Conservation (phyloP, 2,797 vertebrate genomes). For the Oreonectes daqikongensis region DNA sequence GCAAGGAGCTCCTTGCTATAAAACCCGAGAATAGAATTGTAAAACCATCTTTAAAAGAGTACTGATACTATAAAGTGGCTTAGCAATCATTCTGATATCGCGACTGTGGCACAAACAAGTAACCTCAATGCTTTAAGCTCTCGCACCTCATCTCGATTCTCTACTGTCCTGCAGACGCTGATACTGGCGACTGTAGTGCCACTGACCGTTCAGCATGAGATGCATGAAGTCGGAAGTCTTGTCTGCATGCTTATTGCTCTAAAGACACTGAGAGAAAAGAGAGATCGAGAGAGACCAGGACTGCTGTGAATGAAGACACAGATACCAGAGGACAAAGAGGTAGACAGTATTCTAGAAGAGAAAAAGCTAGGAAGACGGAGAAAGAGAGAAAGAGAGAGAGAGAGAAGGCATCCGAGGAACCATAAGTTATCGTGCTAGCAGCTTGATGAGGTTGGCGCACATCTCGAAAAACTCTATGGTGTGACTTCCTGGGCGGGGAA, state of each 20-base stretch:
- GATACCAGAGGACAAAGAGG: slow-evolving; percentile 19
- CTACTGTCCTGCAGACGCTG: slow-evolving; percentile 57
- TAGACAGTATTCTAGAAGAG: slow-evolving; percentile 45
- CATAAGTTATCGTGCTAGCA: slow-evolving; percentile 93
- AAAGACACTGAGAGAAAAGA: slow-evolving; percentile 85
- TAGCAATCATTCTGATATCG: slow-evolving; percentile 60
- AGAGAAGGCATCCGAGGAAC: slow-evolving; percentile 69
- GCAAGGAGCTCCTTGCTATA: slow-evolving; percentile 22
- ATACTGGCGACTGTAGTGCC: slow-evolving; percentile 77
- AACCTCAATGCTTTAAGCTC: slow-evolving; percentile 55
- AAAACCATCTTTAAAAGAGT: slow-evolving; percentile 66
- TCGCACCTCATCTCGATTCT: slow-evolving; percentile 23
- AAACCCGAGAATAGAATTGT: slow-evolving; percentile 48
- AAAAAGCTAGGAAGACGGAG: slow-evolving; percentile 1
- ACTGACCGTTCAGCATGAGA: slow-evolving; percentile 80
- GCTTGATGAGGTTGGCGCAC: slow-evolving; percentile 99
- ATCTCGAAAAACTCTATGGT: slow-evolving; percentile 99
- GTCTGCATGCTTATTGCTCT: slow-evolving; percentile 96
- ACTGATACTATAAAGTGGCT: slow-evolving; percentile 69
- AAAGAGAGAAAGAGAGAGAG: slow-evolving; percentile 45
- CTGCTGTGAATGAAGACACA: slow-evolving; percentile 24
- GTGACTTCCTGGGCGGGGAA: slow-evolving; percentile 93
- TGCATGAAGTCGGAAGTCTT: slow-evolving; percentile 85
- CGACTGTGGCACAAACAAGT: slow-evolving; percentile 52
- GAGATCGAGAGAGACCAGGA: slow-evolving; percentile 60